phyloP scores from a whole-genome alignment of 2,888 invertebrate genomes.

The Schizotus pectinicornis region DNA sequence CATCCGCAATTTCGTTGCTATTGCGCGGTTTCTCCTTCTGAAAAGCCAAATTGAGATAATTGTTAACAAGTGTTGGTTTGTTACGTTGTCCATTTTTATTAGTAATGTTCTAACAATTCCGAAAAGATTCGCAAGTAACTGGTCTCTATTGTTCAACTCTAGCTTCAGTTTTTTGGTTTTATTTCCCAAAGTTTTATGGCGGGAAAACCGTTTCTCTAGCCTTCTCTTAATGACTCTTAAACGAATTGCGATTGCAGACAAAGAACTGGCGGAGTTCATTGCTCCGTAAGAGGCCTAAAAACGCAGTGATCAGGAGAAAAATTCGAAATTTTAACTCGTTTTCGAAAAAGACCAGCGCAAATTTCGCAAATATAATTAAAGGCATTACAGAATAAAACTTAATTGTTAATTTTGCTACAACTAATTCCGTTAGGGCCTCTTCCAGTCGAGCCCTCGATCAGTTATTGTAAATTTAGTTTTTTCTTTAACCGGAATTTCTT shows the following conservation, averaged over 20 bases:
- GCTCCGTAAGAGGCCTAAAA: background rate
- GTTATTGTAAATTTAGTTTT: constrained; percentile 37
- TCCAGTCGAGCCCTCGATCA: background rate
- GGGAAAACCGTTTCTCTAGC: background rate
- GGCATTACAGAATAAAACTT: background rate
- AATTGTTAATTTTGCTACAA: background rate
- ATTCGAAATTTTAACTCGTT: too few species aligned
- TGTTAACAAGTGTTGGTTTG: background rate
- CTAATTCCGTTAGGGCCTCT: background rate
- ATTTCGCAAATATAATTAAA: background rate
- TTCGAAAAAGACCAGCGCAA: background rate
- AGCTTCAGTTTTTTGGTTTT: constrained; percentile 11
- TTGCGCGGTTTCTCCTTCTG: background rate
- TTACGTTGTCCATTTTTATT: constrained; percentile 1
- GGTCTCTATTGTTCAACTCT: constrained; percentile 9
- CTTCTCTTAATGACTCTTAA: constrained; percentile 5
- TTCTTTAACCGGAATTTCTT: constrained; percentile 37
- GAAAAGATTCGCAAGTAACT: constrained; percentile 11
- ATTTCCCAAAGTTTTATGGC: background rate
- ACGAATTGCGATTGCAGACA: background rate
- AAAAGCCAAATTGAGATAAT: background rate
- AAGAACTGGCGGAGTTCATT: background rate
- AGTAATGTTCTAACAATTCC: constrained; percentile 6
- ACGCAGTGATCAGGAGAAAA: background rate
- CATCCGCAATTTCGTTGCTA: background rate